Base-by-base conservation (phyloP, 2,888 invertebrate genomes). In the Apocheima hispidaria region DNA sequence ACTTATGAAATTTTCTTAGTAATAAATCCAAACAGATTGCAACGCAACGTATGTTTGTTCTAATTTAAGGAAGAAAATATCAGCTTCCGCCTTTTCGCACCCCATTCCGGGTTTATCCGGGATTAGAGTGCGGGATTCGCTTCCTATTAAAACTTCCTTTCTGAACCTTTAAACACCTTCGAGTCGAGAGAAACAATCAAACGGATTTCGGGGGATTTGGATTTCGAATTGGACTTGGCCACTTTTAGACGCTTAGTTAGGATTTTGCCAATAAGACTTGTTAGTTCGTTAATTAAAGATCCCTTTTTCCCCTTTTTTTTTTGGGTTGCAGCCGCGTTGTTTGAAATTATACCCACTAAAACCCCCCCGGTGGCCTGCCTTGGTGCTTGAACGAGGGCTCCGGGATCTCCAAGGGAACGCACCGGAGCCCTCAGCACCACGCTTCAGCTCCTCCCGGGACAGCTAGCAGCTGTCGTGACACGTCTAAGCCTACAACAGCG, bases 121-220 rank as follows among this genome's bases (percentile, higher is more conserved):
- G 71, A 72, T 72, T 69, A 72, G 67, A 38, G 46, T 60, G 60
- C 60, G 62, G 72, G 78, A 70, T 78, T 75, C 75, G 66, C 73
- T 77, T 73, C 71, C 77, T 75, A 78, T 80, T 80, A 78, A 78
- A 78, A 73, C 73, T 76, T 74, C 65, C 64, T 67, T 70, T 59
- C 60, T 66, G 66, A 70, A 72, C 73, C 70, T 74, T 75, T 71
- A 60, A 68, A 75, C 74, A 71, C 68, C 69, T 69, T 67, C 50
- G 49, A 65, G 66, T 58, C 28, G 35, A 41, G 43, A 48, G 60
- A 64, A 66, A 68, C 65, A 68, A 65, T 63, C 65, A 66, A 59
- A 68, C 55, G 14, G 65, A 62, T 64, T 66, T 54, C 33, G 55
- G 58, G 26, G 50, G 62, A 66, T 51, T 61, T 60, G 33, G 40